phyloP scores from a whole-genome alignment of 2,888 invertebrate genomes.

The Anodontia alba region DNA sequence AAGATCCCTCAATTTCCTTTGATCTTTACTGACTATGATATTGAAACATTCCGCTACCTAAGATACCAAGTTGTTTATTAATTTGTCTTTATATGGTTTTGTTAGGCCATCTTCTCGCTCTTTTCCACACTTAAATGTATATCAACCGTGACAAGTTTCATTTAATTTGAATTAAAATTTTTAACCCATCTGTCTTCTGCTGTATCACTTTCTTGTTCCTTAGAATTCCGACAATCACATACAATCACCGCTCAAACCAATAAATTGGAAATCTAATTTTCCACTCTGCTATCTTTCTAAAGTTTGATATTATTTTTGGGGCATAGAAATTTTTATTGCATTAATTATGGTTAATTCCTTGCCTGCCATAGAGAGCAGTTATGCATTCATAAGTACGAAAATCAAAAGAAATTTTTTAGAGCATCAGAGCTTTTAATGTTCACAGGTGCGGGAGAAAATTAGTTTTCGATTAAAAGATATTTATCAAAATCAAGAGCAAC shows the following conservation, averaged over 20 bases:
- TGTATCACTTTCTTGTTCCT: neutral
- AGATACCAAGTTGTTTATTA: constrained; percentile 11
- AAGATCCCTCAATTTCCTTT: constrained; percentile 9
- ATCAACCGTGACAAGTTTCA: neutral
- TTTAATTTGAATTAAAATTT: neutral
- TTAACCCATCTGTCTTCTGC: neutral
- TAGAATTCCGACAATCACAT: constrained; percentile 7
- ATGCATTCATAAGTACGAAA: constrained; percentile 36
- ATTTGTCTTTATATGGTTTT: constrained; percentile 16
- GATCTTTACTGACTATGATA: neutral
- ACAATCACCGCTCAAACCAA: constrained; percentile 1
- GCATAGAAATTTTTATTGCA: constrained; percentile 61
- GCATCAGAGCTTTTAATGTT: constrained; percentile 62
- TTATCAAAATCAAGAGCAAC: constrained; percentile 18
- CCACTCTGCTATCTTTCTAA: constrained; percentile 12
- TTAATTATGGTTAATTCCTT: constrained; percentile 64
- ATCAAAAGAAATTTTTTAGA: constrained; percentile 58
- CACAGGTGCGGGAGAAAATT: constrained; percentile 62
- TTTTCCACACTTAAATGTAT: neutral
- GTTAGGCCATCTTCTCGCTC: constrained; percentile 2
- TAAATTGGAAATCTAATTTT: constrained; percentile 18
- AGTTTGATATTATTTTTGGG: constrained; percentile 39
- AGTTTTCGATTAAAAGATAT: constrained; percentile 46
- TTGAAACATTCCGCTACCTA: constrained; percentile 12
- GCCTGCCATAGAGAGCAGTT: constrained; percentile 31